Conservation (phyloP, 35 echinoderm and acorn worm genomes). For the Hemicentrotus pulcherrimus region DNA sequence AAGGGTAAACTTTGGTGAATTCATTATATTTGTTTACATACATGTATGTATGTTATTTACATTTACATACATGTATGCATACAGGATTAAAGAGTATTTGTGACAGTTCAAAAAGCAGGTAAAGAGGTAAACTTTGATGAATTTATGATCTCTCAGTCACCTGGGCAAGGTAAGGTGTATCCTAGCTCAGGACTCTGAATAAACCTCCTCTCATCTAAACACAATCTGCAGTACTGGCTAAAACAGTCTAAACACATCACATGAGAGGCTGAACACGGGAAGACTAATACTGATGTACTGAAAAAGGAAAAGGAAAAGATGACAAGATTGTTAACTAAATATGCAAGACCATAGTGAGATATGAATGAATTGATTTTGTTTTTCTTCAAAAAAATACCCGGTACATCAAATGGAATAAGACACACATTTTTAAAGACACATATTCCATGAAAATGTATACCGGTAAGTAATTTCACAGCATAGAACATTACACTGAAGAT, state of each 20-base stretch:
- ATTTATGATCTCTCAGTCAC: constrained; percentile 46
- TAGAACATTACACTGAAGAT: not conserved
- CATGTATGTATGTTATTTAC: too few species aligned
- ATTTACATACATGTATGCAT: too few species aligned
- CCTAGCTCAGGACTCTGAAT: constrained; percentile 56
- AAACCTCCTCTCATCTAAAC: constrained; percentile 72
- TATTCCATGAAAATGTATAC: not conserved
- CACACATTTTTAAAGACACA: not conserved
- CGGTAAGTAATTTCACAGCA: not conserved
- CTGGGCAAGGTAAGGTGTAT: constrained; percentile 80
- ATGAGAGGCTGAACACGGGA: constrained; percentile 60
- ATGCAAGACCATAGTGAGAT: not conserved
- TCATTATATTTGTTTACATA: too few species aligned
- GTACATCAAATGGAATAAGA: not conserved
- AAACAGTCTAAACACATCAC: constrained; percentile 73
- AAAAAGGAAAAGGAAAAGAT: not conserved
- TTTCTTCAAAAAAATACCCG: not conserved
- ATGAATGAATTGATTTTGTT: not conserved
- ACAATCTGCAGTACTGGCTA: constrained; percentile 53
- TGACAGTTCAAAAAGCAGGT: too few species aligned
- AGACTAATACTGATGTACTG: constrained; percentile 71
- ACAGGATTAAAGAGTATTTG: too few species aligned
- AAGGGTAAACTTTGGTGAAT: not conserved
- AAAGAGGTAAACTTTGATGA: not conserved
- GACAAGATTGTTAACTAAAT: constrained; percentile 8